phyloP scores from a whole-genome alignment of 37 sponge, comb jelly and placozoan genomes.

The Bolinopsis microptera region DNA sequence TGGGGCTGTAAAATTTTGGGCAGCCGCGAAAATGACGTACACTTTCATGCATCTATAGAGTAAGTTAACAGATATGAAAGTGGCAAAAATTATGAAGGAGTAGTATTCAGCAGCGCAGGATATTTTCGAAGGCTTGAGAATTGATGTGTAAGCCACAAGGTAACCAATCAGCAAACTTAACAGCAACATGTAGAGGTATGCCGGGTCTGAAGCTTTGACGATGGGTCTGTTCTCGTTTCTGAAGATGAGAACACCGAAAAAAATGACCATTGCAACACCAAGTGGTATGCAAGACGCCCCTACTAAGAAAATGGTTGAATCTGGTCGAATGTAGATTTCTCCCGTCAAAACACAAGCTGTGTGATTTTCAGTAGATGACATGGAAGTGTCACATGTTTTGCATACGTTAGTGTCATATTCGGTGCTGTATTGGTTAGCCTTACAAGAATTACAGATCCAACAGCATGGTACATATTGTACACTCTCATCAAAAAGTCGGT shows the following conservation, averaged over 20 bases:
- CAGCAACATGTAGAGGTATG: background rate
- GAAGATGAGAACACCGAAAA: background rate
- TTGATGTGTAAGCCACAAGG: background rate
- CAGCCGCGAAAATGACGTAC: background rate
- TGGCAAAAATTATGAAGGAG: background rate
- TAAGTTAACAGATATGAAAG: slow-evolving; percentile 3
- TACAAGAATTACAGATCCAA: background rate
- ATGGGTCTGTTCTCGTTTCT: slow-evolving; percentile 6
- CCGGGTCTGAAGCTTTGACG: slow-evolving; percentile 51
- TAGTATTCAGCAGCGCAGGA: background rate
- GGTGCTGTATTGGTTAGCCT: background rate
- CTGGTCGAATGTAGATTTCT: background rate
- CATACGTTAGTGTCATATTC: background rate
- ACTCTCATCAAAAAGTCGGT: background rate
- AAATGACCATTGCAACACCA: background rate
- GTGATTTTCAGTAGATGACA: background rate
- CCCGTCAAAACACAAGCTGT: background rate
- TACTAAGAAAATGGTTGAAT: background rate
- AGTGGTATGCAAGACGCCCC: background rate
- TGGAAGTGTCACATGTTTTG: background rate
- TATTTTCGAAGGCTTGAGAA: background rate
- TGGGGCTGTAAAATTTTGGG: background rate
- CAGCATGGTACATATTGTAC: background rate
- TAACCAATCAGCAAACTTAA: background rate
- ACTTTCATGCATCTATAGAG: slow-evolving; percentile 22